Evolutionary conservation across 2,797 vertebrate genomes (phyloP).

Genomic region (Oreochromis grahami): DNA sequence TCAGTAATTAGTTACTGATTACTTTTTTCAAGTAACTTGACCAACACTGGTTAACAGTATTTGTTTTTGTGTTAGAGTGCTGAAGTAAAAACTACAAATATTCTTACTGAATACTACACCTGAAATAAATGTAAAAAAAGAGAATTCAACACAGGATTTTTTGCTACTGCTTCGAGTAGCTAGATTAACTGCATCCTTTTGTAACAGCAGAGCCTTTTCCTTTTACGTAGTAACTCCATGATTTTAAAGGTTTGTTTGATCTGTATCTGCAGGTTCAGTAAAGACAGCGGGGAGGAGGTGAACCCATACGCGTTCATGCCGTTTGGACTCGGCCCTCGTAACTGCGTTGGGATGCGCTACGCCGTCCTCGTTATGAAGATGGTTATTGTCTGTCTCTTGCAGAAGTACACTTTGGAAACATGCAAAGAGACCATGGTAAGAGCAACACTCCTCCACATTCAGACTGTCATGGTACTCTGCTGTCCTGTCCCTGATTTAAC

Average conservation of each 20-base stretch:
- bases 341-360: constrained; percentile 85
- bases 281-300: constrained; percentile 66
- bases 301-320: constrained; percentile 78
- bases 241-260: not conserved
- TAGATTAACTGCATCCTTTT: not conserved
- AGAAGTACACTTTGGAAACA: constrained; percentile 75
- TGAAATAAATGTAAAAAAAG: not conserved
- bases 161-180: accelerated
- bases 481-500: not conserved
- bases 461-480: not conserved
- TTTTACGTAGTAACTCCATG: not conserved
- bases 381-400: constrained; percentile 62
- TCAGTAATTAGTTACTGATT: too few relatives aligned
- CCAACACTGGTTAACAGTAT: not conserved
- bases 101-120: not conserved
- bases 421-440: constrained; percentile 79
- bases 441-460: not conserved
- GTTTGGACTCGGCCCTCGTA: constrained; percentile 84
- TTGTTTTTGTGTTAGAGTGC: not conserved
- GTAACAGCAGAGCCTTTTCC: not conserved
- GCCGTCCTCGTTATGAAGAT: constrained; percentile 78
- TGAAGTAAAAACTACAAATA: not conserved
- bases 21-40: too few relatives aligned
- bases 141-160: not conserved
- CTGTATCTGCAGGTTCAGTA: constrained; percentile 77